Evolutionary conservation across 2,113 vertebrate species (phyloP), one percentile per base, ranked within the genome.

Genomic region (Microtus ochrogaster): DNA sequence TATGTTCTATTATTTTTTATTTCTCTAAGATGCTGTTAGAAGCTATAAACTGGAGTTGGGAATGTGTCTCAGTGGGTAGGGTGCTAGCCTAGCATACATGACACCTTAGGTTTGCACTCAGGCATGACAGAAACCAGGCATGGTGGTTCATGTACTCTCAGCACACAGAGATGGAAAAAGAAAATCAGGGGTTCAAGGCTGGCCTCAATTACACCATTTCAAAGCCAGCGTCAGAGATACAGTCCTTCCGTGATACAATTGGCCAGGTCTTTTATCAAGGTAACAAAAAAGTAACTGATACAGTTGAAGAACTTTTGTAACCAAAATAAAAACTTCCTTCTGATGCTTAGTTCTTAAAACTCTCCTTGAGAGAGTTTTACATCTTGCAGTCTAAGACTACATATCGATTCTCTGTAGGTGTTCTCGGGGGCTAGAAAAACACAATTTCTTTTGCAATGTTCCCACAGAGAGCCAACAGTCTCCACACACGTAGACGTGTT

Each of bases 21-120:
- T 90, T 86, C 79, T 76, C 79, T 58, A 90, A 93, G 79, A 81
- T 87, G 30, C 65, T 85, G 63, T 85, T 68, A 47, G 83, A 85
- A 66, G 61, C 39, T 9, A 44, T 33, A 65, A 9, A 47, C 41
- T 66, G 41, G 41, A 66, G 41, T 63, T 85, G 39, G 14, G 63
- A 44, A 22, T 68, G 39, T 30, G 30, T 44, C 12, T 47, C 74
- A 77, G 26, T 14, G 47, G 74, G 74, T 47, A 36, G 58, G 14
- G 12, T 41, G 16, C 26, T 47, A 44, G 58, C 26, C 28, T 85
- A 7, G 63, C 83, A 85, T 4, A 66, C 39, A 66, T 33, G 41
- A 30, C 8, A 19, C 17, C 44, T 47, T 13, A 33, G 28, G 28
- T 13, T 65, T 66, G 12, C 28, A 47, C 83, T 33, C 41, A 44